These are phyloP conservation scores for Pedicia rivosa DNA, from an alignment of 2,888 invertebrate species.

Conservation along the genomic window DNA sequence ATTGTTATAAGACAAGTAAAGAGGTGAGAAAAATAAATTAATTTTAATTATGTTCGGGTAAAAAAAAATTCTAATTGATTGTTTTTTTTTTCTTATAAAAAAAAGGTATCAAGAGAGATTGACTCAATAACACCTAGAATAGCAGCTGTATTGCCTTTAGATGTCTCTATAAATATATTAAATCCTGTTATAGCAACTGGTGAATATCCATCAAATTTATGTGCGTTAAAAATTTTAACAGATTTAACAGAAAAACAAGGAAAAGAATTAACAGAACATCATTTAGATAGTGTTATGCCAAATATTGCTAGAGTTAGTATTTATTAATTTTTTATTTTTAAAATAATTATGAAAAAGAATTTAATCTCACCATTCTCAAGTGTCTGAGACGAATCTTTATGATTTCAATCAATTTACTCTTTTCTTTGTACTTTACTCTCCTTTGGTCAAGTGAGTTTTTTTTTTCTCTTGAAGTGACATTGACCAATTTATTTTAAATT, in stretches of 20 bases:
- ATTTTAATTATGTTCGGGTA: not conserved
- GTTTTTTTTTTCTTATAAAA: slow-evolving; percentile 9
- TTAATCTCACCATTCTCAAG: not conserved
- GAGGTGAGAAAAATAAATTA: slow-evolving; percentile 34
- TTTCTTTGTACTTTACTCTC: too few species aligned
- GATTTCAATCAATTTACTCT: too few species aligned
- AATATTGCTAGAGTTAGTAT: slow-evolving; percentile 62
- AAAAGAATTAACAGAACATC: slow-evolving; percentile 51
- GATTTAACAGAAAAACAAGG: slow-evolving; percentile 67
- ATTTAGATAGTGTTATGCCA: slow-evolving; percentile 69
- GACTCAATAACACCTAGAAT: slow-evolving; percentile 64
- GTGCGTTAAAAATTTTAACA: slow-evolving; percentile 82
- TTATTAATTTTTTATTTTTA: not conserved
- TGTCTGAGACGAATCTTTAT: too few species aligned
- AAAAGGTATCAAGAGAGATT: slow-evolving; percentile 62
- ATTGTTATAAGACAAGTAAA: slow-evolving; percentile 63
- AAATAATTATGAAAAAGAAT: not conserved
- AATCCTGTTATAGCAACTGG: slow-evolving; percentile 79
- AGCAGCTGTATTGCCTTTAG: slow-evolving; percentile 66
- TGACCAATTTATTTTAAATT: too few species aligned
- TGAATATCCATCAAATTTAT: slow-evolving; percentile 73
- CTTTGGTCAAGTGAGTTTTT: too few species aligned
- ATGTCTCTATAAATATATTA: slow-evolving; percentile 48
- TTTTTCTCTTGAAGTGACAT: too few species aligned
- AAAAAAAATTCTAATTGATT: too few species aligned